Conservation (phyloP, 1,140 invertebrate genomes). For the Cydia pomonella region DNA sequence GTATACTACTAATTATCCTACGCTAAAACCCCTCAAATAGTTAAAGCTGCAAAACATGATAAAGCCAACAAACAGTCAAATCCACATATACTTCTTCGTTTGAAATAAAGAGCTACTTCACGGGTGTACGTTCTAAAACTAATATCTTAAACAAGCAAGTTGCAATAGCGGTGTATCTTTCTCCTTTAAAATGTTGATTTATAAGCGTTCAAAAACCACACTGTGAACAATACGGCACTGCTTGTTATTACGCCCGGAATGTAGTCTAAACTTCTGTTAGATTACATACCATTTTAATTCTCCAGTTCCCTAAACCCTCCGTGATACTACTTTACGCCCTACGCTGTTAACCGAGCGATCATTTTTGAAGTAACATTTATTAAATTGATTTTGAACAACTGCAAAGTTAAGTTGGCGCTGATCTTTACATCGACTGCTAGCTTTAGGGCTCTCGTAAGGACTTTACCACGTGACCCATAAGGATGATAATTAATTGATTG, state of each 20-base stretch:
- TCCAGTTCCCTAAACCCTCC: background rate
- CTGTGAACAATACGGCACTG: constrained; percentile 57
- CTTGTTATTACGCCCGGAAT: constrained; percentile 61
- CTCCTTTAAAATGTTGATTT: constrained; percentile 48
- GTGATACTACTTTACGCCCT: background rate
- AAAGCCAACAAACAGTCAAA: background rate
- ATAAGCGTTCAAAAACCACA: constrained; percentile 55
- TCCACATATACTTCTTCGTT: background rate
- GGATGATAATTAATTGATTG: constrained; percentile 39
- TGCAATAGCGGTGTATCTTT: constrained; percentile 5
- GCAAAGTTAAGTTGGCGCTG: constrained; percentile 45
- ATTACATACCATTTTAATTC: constrained; percentile 33
- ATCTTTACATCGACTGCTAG: constrained; percentile 42
- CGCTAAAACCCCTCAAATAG: background rate
- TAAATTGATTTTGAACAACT: constrained; percentile 40
- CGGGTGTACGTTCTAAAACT: background rate
- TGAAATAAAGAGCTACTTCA: background rate
- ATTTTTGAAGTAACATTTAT: background rate
- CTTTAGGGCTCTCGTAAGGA: constrained; percentile 38
- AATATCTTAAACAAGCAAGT: constrained; percentile 20
- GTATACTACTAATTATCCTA: background rate
- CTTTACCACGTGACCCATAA: constrained; percentile 42
- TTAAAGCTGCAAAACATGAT: background rate
- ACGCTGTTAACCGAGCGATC: background rate
- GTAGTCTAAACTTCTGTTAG: constrained; percentile 67